Base-by-base conservation (phyloP, 92 coral and sea anemone species). In the Phymanthus crucifer region DNA sequence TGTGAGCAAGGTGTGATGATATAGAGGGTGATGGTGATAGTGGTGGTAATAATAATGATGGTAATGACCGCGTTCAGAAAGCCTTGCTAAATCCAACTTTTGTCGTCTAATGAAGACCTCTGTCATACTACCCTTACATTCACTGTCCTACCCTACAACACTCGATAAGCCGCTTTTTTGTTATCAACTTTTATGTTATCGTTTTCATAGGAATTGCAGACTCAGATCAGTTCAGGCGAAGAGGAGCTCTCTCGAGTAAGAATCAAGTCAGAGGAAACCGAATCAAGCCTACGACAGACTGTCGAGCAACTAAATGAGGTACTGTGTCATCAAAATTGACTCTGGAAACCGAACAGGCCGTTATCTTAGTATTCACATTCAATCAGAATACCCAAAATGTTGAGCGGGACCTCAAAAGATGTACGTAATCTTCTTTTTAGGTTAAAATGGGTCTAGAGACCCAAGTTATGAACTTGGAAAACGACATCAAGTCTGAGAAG, bases 291-390 rank as follows among this genome's bases (percentile, higher is more conserved):
- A 32, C 86, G 87, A 29, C 93, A 84, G 31, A 87, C 93, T 46
- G 97, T 95, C 0, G 90, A 93, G 32, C 97, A 93, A 40, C 81
- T 95, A 27, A 86, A 87, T 52, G 97, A 94, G 83, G 98, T 92
- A 46, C 24, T 21, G 31, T 54, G n/a, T 8, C 1, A 54, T 50
- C 4, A 52, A n/a, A n/a, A n/a, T n/a, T 18, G 26, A 52, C 64
- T 9, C 19, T 19, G 4, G n/a, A 23, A 19, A 2, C 19, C 10
- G 6, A 54, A n/a, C n/a, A 13, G 23, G 4, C 64, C 27, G n/a
- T 13, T 54, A 0, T 54, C 27, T 4, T 6, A 19, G 5, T 50
- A 33, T 34, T 66, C 24, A n/a, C n/a, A 21, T 17, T 8, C 24
- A 14, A 34, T 66, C 17, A 66, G 34, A 66, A n/a, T n/a, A n/a